A percentile compares a stretch with the other conserved stretches of the same genome.
phyloP scores from a whole-genome alignment of 2,888 invertebrate species.

The Habroteleia sp. region DNA sequence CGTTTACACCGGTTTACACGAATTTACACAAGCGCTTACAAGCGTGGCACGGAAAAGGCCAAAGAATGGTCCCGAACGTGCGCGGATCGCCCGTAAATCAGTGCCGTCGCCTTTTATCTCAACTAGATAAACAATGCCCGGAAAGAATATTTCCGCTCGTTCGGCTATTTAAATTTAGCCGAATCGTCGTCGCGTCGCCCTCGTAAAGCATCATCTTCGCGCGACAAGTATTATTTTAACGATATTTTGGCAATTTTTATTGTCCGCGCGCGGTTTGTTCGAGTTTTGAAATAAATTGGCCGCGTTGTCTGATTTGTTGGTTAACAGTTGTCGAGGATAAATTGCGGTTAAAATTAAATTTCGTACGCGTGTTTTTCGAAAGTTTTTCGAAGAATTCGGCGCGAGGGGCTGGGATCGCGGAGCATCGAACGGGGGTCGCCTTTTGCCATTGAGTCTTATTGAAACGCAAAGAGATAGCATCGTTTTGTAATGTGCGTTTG shows the following conservation, averaged over 20 bases:
- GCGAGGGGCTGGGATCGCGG: no score
- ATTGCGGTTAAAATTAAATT: constrained; percentile 43
- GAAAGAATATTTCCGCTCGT: constrained; percentile 6
- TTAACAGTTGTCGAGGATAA: constrained; percentile 28
- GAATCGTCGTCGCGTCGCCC: constrained; percentile 32
- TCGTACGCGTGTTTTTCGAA: not conserved
- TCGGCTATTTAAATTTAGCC: constrained; percentile 50
- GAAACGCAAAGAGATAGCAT: constrained; percentile 39
- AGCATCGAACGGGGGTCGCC: constrained; percentile 16
- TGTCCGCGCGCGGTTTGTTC: constrained; percentile 31
- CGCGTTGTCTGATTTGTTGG: constrained; percentile 1
- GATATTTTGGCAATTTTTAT: constrained; percentile 55
- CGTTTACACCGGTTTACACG: constrained; percentile 48
- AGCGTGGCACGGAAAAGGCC: constrained; percentile 23
- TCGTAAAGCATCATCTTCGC: constrained; percentile 28
- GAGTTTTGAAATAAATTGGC: constrained; percentile 33
- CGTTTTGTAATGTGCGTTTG: constrained; percentile 52
- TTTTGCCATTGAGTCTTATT: constrained; percentile 46
- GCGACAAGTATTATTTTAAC: constrained; percentile 47
- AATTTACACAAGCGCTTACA: constrained; percentile 66
- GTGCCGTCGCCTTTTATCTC: constrained; percentile 30
- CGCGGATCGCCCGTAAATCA: constrained; percentile 58
- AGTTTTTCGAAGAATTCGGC: constrained; percentile 1
- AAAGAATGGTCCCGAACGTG: constrained; percentile 27
- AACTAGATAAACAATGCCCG: constrained; percentile 55